phyloP scores from a whole-genome alignment of 2,888 invertebrate genomes.

The Pandemis heparana region DNA sequence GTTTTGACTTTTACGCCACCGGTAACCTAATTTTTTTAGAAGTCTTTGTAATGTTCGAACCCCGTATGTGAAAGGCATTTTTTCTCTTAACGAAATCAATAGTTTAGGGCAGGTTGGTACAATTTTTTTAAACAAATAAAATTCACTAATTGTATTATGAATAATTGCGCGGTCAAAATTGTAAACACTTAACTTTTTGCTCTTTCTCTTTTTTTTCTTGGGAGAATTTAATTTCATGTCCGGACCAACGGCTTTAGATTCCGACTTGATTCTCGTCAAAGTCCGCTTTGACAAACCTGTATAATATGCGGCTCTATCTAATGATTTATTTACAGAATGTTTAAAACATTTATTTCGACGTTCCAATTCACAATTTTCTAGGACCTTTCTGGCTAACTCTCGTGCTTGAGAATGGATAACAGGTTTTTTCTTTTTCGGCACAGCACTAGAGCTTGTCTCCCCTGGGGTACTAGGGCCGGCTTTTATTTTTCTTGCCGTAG shows the following conservation, averaged over 20 bases:
- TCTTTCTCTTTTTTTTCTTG: conserved; percentile 2
- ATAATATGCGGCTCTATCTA: conserved; percentile 22
- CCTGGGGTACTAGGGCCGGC: not conserved
- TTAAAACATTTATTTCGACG: conserved; percentile 16
- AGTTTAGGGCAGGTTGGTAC: conserved; percentile 24
- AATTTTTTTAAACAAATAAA: conserved; percentile 25
- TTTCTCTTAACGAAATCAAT: conserved; percentile 13
- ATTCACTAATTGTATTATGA: conserved; percentile 10
- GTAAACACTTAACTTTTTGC: not conserved
- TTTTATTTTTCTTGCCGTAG: conserved; percentile 1
- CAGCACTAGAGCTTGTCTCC: not conserved
- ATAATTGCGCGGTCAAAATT: conserved; percentile 24
- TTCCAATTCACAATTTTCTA: conserved; percentile 30
- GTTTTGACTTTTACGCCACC: conserved; percentile 22
- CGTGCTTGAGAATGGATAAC: conserved; percentile 22
- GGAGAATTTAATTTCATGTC: conserved; percentile 20
- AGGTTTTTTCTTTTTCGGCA: conserved; percentile 18
- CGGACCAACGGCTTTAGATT: conserved; percentile 18
- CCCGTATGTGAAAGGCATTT: conserved; percentile 5
- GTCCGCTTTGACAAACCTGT: conserved; percentile 21
- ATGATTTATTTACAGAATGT: not conserved
- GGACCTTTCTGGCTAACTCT: conserved; percentile 16
- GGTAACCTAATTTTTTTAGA: conserved; percentile 15
- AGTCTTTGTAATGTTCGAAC: conserved; percentile 18
- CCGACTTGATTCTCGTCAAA: conserved; percentile 13